phyloP scores from a whole-genome alignment of 1,140 invertebrate species.

The Pomacea maculata region DNA sequence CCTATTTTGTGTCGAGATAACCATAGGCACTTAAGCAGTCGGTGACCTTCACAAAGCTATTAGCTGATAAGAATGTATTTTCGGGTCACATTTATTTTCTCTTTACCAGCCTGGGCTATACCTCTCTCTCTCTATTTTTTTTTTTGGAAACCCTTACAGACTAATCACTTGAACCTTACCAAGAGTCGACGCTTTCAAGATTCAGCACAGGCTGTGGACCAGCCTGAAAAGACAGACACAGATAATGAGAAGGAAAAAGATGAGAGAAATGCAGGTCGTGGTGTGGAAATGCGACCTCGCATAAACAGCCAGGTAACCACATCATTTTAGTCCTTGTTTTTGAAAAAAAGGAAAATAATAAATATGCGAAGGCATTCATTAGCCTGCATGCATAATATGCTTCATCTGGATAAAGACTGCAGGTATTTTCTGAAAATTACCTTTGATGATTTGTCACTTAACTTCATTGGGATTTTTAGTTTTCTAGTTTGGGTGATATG shows the following conservation, averaged over 20 bases:
- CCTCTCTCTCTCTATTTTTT: neutral
- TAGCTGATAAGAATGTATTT: neutral
- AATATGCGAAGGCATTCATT: too few species aligned
- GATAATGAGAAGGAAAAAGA: slow-evolving; percentile 31
- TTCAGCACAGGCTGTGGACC: slow-evolving; percentile 11
- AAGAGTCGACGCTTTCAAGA: slow-evolving; percentile 30
- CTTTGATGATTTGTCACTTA: too few species aligned
- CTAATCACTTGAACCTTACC: slow-evolving; percentile 43
- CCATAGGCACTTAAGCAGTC: neutral
- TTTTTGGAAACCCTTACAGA: slow-evolving; percentile 31
- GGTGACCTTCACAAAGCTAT: neutral
- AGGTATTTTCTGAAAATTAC: too few species aligned
- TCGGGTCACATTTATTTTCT: neutral
- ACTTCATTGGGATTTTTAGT: too few species aligned
- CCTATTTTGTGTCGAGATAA: neutral
- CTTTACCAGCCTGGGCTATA: neutral
- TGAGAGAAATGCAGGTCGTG: neutral
- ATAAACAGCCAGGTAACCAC: too few species aligned
- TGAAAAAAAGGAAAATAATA: too few species aligned
- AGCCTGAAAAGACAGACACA: slow-evolving; percentile 31
- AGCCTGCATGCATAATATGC: too few species aligned
- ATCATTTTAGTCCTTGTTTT: too few species aligned
- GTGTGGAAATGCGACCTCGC: neutral
- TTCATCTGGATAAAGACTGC: too few species aligned
- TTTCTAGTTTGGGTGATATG: too few species aligned